These are phyloP conservation scores for Betta splendens DNA, from an alignment of 2,797 vertebrate species.

Conservation along the genomic window DNA sequence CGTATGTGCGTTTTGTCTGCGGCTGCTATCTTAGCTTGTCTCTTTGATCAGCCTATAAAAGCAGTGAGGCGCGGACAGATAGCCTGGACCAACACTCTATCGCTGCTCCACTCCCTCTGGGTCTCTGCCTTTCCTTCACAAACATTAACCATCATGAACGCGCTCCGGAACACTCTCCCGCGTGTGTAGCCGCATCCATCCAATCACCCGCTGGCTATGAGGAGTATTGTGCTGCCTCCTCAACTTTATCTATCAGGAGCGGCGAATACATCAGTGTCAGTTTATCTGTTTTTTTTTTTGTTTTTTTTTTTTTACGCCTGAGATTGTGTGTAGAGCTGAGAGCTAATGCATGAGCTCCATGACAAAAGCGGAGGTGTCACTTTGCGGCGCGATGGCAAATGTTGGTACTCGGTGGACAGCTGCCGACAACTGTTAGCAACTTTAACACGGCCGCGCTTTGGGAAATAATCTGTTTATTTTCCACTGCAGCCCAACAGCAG, in stretches of 20 bases:
- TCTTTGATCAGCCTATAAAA: conserved; percentile 77
- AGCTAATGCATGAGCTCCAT: conserved; percentile 47
- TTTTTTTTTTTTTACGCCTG: conserved; percentile 38
- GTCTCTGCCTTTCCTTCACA: conserved; percentile 47
- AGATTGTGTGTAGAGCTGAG: conserved; percentile 35
- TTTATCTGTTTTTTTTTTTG: conserved; percentile 49
- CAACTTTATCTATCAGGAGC: conserved; percentile 53
- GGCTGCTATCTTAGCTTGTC: conserved; percentile 70
- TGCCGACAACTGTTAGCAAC: conserved; percentile 36
- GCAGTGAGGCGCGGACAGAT: conserved; percentile 67
- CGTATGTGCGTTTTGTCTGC: conserved; percentile 45
- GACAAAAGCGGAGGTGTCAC: conserved; percentile 43
- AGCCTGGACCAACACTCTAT: conserved; percentile 63
- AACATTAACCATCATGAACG: conserved; percentile 55
- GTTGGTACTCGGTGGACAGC: conserved; percentile 43
- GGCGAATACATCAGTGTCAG: conserved; percentile 42
- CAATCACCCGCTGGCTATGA: conserved; percentile 50
- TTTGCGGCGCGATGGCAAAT: conserved; percentile 46
- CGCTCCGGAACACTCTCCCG: conserved; percentile 43
- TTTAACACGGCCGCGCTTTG: conserved; percentile 34
- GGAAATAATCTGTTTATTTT: conserved; percentile 59
- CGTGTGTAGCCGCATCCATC: conserved; percentile 47
- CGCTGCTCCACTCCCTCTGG: conserved; percentile 46
- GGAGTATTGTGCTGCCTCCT: conserved; percentile 51
- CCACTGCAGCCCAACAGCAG: conserved; percentile 40